These are phyloP conservation scores for Schizaphis graminum DNA, from an alignment of 2,888 invertebrate species.

Conservation along the genomic window DNA sequence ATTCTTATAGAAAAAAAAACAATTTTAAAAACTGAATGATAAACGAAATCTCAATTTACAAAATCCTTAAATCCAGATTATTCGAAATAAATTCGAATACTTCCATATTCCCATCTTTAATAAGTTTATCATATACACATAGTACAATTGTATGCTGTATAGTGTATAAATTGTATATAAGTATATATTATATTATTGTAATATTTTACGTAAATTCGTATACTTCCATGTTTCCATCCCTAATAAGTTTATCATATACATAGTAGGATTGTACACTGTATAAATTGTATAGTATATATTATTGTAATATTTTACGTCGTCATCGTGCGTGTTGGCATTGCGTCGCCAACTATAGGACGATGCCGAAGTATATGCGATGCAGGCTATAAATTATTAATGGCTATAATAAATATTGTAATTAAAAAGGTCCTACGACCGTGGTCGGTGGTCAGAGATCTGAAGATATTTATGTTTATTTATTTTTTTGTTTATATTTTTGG, in stretches of 20 bases:
- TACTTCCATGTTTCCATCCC: not conserved
- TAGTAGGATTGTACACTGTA: too few relatives aligned
- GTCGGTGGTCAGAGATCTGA: not conserved
- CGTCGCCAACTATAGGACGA: not conserved
- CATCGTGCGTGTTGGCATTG: not conserved
- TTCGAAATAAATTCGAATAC: not conserved
- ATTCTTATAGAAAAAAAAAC: not conserved
- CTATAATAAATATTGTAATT: conserved; percentile 24
- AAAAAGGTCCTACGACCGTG: not conserved
- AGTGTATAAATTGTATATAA: too few relatives aligned
- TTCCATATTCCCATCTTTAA: not conserved
- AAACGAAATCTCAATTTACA: not conserved
- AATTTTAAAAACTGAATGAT: too few relatives aligned
- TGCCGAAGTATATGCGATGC: not conserved
- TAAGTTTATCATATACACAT: not conserved
- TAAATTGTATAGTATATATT: not conserved
- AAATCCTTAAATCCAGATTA: not conserved
- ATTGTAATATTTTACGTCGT: conserved; percentile 1
- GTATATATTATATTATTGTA: not conserved
- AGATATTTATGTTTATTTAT: not conserved
- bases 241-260: not conserved
- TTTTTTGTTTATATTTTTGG: conserved; percentile 19
- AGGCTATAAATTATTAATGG: conserved; percentile 26
- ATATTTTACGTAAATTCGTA: not conserved
- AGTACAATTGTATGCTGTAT: too few relatives aligned